Evolutionary conservation across 2,888 invertebrate species (phyloP).

Genomic region (Lamellibrachia columna): DNA sequence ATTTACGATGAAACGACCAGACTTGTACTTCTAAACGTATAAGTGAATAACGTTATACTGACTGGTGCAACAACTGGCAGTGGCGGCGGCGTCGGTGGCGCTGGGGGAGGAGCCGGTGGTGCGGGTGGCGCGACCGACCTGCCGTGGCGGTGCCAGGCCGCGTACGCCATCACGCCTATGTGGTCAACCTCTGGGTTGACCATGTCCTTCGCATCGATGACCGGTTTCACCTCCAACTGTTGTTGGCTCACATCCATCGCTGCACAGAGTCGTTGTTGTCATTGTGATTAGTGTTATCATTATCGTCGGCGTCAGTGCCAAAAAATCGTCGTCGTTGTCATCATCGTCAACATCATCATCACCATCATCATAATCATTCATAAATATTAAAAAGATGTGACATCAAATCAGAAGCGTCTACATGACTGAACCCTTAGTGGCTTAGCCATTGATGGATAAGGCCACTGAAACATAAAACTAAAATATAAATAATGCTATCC

Average conservation of each 20-base stretch:
- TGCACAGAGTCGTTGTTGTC: neutral
- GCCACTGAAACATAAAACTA: neutral
- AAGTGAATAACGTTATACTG: neutral
- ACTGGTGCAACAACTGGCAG: neutral
- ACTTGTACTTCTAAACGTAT: neutral
- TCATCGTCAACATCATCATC: neutral
- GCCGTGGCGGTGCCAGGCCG: conserved; percentile 77
- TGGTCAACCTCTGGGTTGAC: conserved; percentile 91
- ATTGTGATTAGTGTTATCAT: neutral
- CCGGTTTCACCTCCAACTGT: conserved; percentile 76
- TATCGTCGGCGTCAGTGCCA: neutral
- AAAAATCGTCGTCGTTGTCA: too few relatives aligned
- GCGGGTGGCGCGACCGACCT: neutral
- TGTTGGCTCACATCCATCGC: conserved; percentile 23
- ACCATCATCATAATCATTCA: neutral
- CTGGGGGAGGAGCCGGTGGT: neutral
- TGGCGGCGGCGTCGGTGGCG: neutral
- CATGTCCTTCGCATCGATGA: conserved; percentile 90
- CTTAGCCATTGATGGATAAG: neutral
- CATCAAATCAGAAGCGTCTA: too few relatives aligned
- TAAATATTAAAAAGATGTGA: too few relatives aligned
- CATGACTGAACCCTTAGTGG: too few relatives aligned
- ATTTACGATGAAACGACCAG: neutral
- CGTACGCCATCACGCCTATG: conserved; percentile 88
- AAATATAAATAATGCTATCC: neutral